Evolutionary conservation across 2,113 vertebrate genomes (phyloP).

Genomic region (Chamaetylas fuelleborni): DNA sequence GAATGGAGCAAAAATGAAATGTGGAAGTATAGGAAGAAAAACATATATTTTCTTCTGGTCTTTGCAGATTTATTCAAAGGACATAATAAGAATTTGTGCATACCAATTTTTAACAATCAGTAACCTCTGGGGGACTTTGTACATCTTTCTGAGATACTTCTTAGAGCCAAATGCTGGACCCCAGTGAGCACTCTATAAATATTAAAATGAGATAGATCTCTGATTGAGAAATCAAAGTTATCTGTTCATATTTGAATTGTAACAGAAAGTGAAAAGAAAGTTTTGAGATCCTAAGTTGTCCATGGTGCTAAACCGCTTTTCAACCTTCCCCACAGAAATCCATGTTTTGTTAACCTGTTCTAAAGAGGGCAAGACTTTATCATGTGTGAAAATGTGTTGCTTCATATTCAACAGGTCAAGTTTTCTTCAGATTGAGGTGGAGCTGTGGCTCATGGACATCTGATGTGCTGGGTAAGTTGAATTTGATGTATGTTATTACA

Average conservation of each 20-base stretch:
- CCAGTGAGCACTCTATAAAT: background rate
- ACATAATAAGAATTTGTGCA: background rate
- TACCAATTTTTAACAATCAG: background rate
- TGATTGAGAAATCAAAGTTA: background rate
- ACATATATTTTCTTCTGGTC: background rate
- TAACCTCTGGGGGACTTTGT: background rate
- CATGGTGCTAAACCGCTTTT: background rate
- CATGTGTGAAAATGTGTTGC: background rate
- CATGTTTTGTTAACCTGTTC: background rate
- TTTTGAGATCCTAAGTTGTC: background rate
- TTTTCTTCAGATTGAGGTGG: background rate
- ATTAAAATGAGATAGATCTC: background rate
- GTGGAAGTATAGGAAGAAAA: background rate
- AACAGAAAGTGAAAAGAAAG: background rate
- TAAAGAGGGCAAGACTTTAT: background rate
- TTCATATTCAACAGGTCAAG: conserved; percentile 23
- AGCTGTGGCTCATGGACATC: background rate
- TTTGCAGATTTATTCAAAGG: background rate
- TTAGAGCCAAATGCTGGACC: background rate
- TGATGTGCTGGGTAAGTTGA: conserved; percentile 5
- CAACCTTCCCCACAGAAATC: background rate
- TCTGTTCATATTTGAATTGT: background rate
- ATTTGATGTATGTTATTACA: background rate
- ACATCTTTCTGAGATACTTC: background rate
- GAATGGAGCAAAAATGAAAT: background rate